Conservation (phyloP, 2,888 invertebrate genomes). For the Rhorus exstirpatorius region DNA sequence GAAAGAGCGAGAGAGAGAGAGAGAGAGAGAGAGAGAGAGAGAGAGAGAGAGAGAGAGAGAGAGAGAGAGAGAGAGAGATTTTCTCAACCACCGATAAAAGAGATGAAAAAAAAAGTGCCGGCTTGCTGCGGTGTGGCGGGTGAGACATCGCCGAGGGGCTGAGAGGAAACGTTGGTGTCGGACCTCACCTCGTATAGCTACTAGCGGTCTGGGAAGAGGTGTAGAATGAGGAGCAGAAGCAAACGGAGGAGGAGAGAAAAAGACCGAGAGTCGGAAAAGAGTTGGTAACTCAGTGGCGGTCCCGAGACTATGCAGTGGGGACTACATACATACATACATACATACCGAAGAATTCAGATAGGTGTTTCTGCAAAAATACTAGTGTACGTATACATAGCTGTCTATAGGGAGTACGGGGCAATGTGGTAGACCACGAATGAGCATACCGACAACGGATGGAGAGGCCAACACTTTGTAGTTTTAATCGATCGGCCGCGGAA, state of each 20-base stretch:
- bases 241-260: slow-evolving; percentile 31
- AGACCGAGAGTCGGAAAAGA: slow-evolving; percentile 74
- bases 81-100: slow-evolving; percentile 63
- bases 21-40: slow-evolving; percentile 60
- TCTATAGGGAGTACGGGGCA: slow-evolving; percentile 71
- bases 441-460: slow-evolving; percentile 80
- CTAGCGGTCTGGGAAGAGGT: slow-evolving; percentile 28
- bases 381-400: slow-evolving; percentile 22
- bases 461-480: slow-evolving; percentile 84
- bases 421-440: slow-evolving; percentile 84
- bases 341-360: slow-evolving; percentile 9
- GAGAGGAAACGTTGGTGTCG: slow-evolving; percentile 44
- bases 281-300: slow-evolving; percentile 83
- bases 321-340: slow-evolving; percentile 12
- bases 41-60: slow-evolving; percentile 55
- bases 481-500: slow-evolving; percentile 83
- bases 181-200: slow-evolving; percentile 32
- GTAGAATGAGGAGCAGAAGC: slow-evolving; percentile 60
- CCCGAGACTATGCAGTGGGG: slow-evolving; percentile 22
- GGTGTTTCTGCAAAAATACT: slow-evolving; percentile 30
- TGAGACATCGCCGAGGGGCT: slow-evolving; percentile 24
- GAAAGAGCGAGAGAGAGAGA: slow-evolving; percentile 53
- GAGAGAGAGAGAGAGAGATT: slow-evolving; percentile 50
- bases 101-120: slow-evolving; percentile 56
- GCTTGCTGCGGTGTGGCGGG: slow-evolving; percentile 39